phyloP scores from a whole-genome alignment of 2,797 vertebrate species.

The Lophotriccus pileatus region DNA sequence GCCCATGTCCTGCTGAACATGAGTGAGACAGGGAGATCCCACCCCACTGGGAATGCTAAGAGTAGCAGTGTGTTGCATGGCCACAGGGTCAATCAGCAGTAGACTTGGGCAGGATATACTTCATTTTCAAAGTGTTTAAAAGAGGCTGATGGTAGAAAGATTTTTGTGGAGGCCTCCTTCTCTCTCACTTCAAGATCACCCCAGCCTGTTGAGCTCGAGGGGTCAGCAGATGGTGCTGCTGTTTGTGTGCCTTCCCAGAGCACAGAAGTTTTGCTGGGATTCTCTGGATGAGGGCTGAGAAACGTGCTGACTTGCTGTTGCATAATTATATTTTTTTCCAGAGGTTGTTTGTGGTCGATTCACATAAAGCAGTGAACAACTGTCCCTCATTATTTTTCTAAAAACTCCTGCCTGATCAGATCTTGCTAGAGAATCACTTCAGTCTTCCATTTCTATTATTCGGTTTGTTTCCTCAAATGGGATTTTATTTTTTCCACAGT shows the following conservation, averaged over 20 bases:
- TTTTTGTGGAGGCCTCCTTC: neutral
- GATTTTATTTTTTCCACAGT: neutral
- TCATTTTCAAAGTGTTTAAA: neutral
- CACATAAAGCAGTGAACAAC: neutral
- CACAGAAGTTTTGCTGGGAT: neutral
- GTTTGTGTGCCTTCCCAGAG: neutral
- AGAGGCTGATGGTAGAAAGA: neutral
- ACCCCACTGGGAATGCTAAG: neutral
- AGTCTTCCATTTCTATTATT: neutral
- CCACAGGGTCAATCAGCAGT: neutral
- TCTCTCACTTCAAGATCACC: neutral
- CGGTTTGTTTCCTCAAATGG: neutral
- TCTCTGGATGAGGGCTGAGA: neutral
- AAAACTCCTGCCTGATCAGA: neutral
- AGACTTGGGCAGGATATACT: neutral
- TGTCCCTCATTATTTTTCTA: neutral
- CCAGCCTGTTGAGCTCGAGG: neutral
- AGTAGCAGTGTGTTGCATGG: rapidly evolving
- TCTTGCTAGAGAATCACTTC: neutral
- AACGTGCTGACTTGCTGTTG: neutral
- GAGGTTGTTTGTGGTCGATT: neutral
- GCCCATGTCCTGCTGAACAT: rapidly evolving
- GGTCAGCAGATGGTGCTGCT: neutral
- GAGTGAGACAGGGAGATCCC: neutral
- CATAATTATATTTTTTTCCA: neutral